These are phyloP conservation scores for Diachrysia chrysitis DNA, from an alignment of 2,888 invertebrate species.

Conservation along the genomic window DNA sequence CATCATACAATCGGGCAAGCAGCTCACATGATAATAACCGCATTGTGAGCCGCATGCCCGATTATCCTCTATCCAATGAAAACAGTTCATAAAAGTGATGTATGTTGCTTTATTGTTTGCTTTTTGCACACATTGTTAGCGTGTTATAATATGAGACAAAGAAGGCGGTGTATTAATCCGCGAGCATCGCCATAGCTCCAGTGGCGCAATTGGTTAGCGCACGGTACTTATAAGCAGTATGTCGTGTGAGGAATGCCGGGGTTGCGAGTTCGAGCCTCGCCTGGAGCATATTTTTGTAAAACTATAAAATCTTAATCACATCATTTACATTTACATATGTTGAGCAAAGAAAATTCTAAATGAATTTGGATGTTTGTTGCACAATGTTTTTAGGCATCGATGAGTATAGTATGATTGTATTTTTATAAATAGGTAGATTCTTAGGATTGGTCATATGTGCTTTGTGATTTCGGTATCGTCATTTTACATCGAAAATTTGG, in stretches of 20 bases:
- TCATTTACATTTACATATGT: not conserved
- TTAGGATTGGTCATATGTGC: no score
- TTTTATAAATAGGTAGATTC: no score
- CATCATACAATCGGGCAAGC: no score
- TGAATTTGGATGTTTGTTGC: not conserved
- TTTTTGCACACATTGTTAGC: not conserved
- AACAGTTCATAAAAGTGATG: not conserved
- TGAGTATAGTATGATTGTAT: no score
- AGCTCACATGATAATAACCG: no score
- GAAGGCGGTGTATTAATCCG: conserved; percentile 23
- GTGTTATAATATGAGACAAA: not conserved
- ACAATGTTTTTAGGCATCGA: not conserved
- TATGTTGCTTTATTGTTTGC: not conserved
- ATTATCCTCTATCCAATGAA: no score
- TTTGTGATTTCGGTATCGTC: no score
- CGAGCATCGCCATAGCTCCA: conserved; percentile 91
- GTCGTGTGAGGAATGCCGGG: conserved; percentile 62
- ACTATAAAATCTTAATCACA: not conserved
- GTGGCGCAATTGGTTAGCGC: conserved; percentile 99
- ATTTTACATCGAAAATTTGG: no score
- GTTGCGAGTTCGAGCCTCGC: conserved; percentile 63
- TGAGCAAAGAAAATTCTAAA: not conserved
- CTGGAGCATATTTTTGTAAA: conserved; percentile 57
- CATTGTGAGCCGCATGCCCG: no score
- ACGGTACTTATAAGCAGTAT: conserved; percentile 99